A percentile compares a stretch with the other conserved stretches of the same genome.
phyloP scores from a whole-genome alignment of 2,888 invertebrate genomes.

The Agrochola litura region DNA sequence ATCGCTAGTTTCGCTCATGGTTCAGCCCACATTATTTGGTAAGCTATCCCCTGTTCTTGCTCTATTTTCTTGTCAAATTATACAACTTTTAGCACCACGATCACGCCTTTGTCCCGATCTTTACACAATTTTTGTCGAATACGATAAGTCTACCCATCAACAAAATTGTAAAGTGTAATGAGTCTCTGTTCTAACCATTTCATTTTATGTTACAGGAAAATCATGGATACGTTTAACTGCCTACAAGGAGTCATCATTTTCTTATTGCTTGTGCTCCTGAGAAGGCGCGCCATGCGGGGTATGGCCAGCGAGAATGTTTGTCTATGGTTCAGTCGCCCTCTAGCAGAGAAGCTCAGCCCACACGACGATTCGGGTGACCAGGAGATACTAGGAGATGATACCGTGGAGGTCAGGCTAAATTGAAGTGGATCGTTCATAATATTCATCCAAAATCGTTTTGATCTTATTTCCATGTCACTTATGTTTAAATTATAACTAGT shows the following conservation, averaged over 20 bases:
- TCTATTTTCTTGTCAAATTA: neutral
- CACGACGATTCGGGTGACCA: slow-evolving; percentile 85
- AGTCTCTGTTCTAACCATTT: neutral
- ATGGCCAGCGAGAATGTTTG: slow-evolving; percentile 85
- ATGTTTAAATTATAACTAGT: slow-evolving; percentile 47
- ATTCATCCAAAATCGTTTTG: slow-evolving; percentile 8
- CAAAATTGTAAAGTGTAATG: no score
- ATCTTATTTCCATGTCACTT: slow-evolving; percentile 23
- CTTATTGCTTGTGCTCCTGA: slow-evolving; percentile 90
- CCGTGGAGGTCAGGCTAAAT: slow-evolving; percentile 86
- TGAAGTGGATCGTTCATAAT: slow-evolving; percentile 57
- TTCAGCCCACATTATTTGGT: slow-evolving; percentile 84
- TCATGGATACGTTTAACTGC: slow-evolving; percentile 92
- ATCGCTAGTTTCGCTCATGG: slow-evolving; percentile 89
- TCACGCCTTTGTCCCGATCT: neutral
- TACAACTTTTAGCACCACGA: no score
- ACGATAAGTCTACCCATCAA: no score
- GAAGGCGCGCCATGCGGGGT: slow-evolving; percentile 89
- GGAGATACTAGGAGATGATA: slow-evolving; percentile 83
- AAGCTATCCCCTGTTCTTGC: slow-evolving; percentile 52
- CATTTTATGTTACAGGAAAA: slow-evolving; percentile 84
- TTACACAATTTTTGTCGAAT: neutral
- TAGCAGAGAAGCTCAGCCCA: slow-evolving; percentile 83
- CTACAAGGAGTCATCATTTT: slow-evolving; percentile 92
- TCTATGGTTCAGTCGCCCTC: slow-evolving; percentile 75